These are phyloP conservation scores for Cottus gobio DNA, from an alignment of 2,113 vertebrate genomes.

Conservation along the genomic window DNA sequence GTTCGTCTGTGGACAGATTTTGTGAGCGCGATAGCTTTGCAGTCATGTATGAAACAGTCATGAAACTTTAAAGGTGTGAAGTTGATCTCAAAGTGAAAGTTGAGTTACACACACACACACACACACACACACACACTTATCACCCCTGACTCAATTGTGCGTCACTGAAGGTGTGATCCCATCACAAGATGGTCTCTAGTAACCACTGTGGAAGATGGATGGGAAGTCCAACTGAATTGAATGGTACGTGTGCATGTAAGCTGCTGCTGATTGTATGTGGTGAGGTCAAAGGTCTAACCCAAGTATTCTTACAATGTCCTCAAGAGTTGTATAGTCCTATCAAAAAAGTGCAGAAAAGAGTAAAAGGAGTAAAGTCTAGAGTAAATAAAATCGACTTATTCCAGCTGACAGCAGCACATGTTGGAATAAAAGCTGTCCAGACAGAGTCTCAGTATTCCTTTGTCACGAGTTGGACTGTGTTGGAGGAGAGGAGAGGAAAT, in stretches of 20 bases:
- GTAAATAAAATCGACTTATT: slow-evolving; percentile 1
- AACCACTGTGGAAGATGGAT: slow-evolving; percentile 1
- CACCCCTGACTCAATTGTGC: neutral
- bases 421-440: slow-evolving; percentile 31
- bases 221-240: neutral
- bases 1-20: neutral
- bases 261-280: neutral
- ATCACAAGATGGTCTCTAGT: neutral
- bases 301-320: neutral
- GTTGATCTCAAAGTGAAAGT: neutral
- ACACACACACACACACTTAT: neutral
- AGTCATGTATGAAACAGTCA: neutral
- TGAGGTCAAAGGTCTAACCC: neutral
- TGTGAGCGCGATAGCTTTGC: neutral
- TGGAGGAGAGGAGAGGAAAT: slow-evolving; percentile 5
- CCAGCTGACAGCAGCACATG: slow-evolving; percentile 26
- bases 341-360: neutral
- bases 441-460: slow-evolving; percentile 38
- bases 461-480: slow-evolving; percentile 33
- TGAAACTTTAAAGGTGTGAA: neutral
- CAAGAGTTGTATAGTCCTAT: neutral
- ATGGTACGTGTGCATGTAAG: neutral
- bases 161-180: too few species aligned
- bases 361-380: neutral
- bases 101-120: neutral